Evolutionary conservation across 2,113 vertebrate species (phyloP).

Genomic region (Gnathonemus longibarbis): DNA sequence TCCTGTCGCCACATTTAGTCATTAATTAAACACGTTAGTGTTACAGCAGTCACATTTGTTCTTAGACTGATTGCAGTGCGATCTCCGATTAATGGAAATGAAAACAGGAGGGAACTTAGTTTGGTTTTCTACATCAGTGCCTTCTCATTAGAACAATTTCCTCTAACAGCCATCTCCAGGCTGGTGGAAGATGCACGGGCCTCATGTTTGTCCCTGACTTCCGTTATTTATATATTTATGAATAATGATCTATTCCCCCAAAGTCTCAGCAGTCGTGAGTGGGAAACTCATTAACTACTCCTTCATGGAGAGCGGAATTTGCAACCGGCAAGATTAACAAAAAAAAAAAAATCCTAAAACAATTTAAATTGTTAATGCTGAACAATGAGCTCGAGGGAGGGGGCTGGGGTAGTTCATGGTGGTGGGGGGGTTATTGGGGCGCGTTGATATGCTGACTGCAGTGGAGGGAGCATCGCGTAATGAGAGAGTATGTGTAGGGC

Average conservation of each 20-base stretch:
- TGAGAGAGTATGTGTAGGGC: constrained; percentile 15
- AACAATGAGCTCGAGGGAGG: constrained; percentile 23
- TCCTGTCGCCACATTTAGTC: neutral
- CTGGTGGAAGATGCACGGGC: constrained; percentile 15
- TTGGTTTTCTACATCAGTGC: constrained; percentile 29
- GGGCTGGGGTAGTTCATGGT: neutral
- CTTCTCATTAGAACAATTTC: constrained; percentile 36
- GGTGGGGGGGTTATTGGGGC: neutral
- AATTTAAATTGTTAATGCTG: constrained; percentile 36
- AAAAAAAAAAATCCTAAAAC: constrained; percentile 26
- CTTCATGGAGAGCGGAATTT: constrained; percentile 30
- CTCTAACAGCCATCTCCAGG: constrained; percentile 21
- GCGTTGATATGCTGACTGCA: neutral
- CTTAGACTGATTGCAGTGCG: neutral
- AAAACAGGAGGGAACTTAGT: constrained; percentile 10
- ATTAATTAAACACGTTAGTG: neutral
- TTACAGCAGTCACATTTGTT: neutral
- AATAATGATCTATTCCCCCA: constrained; percentile 27
- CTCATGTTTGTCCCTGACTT: constrained; percentile 28
- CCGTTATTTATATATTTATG: constrained; percentile 31
- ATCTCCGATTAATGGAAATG: constrained; percentile 12
- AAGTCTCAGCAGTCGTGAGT: constrained; percentile 29
- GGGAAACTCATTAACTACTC: constrained; percentile 36
- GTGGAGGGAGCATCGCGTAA: constrained; percentile 17
- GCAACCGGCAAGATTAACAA: constrained; percentile 28